A percentile compares a stretch with the other conserved stretches of the same genome.
Evolutionary conservation across 1,140 invertebrate species (phyloP).

Genomic region (Drosophila sucinea): DNA sequence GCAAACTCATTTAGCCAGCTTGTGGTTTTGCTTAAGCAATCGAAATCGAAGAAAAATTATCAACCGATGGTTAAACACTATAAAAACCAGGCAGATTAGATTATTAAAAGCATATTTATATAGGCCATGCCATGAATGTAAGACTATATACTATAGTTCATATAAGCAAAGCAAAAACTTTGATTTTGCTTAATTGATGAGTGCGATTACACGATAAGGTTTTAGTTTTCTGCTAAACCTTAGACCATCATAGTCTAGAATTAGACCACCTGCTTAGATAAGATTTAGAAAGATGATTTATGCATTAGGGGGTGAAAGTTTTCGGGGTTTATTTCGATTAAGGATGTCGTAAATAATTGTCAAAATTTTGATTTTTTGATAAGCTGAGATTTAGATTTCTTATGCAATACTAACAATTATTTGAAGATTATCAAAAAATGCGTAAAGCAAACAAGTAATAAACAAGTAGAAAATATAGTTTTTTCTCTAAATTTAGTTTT

Average conservation of each 20-base stretch:
- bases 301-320: not conserved
- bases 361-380: not conserved
- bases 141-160: not conserved
- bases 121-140: not conserved
- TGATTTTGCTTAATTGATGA: constrained; percentile 4
- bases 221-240: not conserved
- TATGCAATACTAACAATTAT: not conserved
- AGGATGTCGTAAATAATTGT: not conserved
- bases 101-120: not conserved
- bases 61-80: constrained; percentile 38
- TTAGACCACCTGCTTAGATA: not conserved
- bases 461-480: no score
- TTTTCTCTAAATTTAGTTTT: no score
- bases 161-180: not conserved
- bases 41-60: not conserved
- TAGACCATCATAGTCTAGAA: not conserved
- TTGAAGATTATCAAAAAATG: no score
- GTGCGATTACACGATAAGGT: not conserved
- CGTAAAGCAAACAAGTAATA: no score
- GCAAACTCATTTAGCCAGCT: not conserved
- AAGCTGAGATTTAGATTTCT: not conserved
- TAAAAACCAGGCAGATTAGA: not conserved
- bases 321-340: not conserved
- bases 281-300: constrained; percentile 6
- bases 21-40: constrained; percentile 14